Percentiles rank a stretch among this genome's conserved stretches.
Evolutionary conservation across 1,140 invertebrate species (phyloP).

Genomic region (Piezodorus guildinii): DNA sequence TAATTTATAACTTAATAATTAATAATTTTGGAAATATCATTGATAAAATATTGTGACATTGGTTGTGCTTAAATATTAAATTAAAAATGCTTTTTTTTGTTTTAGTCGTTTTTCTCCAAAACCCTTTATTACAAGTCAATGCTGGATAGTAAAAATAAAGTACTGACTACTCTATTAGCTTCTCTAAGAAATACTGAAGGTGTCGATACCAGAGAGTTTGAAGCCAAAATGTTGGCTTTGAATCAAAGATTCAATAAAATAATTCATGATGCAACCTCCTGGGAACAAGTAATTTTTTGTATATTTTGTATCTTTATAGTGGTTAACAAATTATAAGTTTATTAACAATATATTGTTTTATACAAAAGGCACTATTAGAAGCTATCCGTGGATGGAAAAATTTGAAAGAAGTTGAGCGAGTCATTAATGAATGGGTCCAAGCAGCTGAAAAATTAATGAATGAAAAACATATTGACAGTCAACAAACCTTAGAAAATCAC

Average conservation of each 20-base stretch:
- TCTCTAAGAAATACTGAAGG: conserved; percentile 56
- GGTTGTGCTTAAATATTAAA: not conserved
- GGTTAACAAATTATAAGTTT: not conserved
- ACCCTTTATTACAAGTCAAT: conserved; percentile 85
- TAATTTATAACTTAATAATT: conserved; percentile 12
- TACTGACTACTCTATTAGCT: conserved; percentile 77
- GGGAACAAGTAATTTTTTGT: conserved; percentile 49
- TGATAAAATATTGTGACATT: not conserved
- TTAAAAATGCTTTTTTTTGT: conserved; percentile 23
- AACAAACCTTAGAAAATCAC: conserved; percentile 33
- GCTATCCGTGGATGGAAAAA: conserved; percentile 73
- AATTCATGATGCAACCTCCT: conserved; percentile 56
- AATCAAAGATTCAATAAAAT: conserved; percentile 73
- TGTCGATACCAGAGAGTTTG: conserved; percentile 46
- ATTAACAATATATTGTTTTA: not conserved
- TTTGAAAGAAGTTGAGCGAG: conserved; percentile 63
- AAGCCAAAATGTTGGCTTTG: conserved; percentile 51
- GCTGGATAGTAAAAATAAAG: conserved; percentile 88
- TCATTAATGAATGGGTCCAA: conserved; percentile 74
- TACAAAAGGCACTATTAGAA: conserved; percentile 50
- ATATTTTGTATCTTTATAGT: not conserved
- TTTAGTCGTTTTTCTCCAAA: conserved; percentile 65
- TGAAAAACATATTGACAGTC: conserved; percentile 47
- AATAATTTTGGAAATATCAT: not conserved
- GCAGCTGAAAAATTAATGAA: conserved; percentile 68